These are phyloP conservation scores for Brachionus sp. DNA, from an alignment of 1,140 invertebrate genomes.

Conservation along the genomic window DNA sequence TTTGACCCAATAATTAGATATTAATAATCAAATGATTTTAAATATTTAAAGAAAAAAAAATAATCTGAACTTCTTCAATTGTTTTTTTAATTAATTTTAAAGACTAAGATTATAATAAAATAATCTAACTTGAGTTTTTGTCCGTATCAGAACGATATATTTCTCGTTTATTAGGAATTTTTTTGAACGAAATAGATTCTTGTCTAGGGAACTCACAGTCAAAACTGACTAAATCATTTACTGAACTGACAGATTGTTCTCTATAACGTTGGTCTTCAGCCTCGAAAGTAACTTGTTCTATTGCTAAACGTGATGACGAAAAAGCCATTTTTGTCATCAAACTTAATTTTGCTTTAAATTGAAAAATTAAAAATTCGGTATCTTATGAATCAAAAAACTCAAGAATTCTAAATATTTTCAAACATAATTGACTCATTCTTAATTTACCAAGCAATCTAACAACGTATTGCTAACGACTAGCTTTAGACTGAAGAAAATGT, in stretches of 20 bases:
- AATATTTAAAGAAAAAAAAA: too few relatives aligned
- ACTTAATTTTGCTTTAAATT: background rate
- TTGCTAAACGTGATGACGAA: slow-evolving; percentile 10
- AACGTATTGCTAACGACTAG: background rate
- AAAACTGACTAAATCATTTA: slow-evolving; percentile 1
- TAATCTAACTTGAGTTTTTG: background rate
- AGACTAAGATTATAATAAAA: background rate
- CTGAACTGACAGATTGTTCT: slow-evolving; percentile 1
- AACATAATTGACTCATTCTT: background rate
- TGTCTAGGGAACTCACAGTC: slow-evolving; percentile 17
- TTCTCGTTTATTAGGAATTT: background rate
- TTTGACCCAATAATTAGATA: too few relatives aligned
- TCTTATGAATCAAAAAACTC: background rate
- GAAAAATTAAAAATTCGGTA: background rate
- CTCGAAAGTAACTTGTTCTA: slow-evolving; percentile 38
- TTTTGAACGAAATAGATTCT: background rate
- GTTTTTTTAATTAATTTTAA: background rate
- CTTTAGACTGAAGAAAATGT: background rate
- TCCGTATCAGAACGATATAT: background rate
- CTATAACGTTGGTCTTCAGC: slow-evolving; percentile 9
- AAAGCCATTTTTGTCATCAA: background rate
- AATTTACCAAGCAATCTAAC: background rate
- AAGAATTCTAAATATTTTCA: background rate
- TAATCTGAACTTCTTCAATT: background rate
- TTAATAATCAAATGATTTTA: too few relatives aligned